These are phyloP conservation scores for Apodemia mormo DNA, from an alignment of 2,888 invertebrate species.

Conservation along the genomic window DNA sequence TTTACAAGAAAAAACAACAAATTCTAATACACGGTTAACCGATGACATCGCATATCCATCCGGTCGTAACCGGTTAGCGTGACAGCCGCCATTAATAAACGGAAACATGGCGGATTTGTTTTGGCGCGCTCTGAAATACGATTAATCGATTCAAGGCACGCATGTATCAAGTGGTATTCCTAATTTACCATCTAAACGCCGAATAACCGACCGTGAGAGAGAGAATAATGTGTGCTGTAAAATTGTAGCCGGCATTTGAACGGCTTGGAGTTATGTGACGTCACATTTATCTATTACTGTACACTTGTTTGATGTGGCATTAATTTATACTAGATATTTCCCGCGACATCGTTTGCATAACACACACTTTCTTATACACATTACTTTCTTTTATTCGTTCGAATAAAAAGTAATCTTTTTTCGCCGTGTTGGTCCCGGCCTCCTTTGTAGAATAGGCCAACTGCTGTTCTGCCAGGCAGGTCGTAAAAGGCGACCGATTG, in stretches of 20 bases:
- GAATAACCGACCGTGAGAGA: slow-evolving; percentile 18
- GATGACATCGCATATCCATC: slow-evolving; percentile 44
- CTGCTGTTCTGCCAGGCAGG: too few species aligned
- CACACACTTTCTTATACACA: too few species aligned
- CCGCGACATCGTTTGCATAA: too few species aligned
- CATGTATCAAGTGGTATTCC: slow-evolving; percentile 45
- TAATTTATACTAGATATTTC: too few species aligned
- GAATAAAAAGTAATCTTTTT: too few species aligned
- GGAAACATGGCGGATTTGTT: slow-evolving; percentile 69
- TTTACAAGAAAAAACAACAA: slow-evolving; percentile 5
- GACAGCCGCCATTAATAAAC: slow-evolving; percentile 56
- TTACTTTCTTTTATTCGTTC: too few species aligned
- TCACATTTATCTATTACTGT: slow-evolving; percentile 5
- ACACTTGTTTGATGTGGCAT: background rate
- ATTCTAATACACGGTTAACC: slow-evolving; percentile 24
- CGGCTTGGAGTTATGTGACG: slow-evolving; percentile 1
- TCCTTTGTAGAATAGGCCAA: too few species aligned
- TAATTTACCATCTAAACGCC: slow-evolving; percentile 28
- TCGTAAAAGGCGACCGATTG: too few species aligned
- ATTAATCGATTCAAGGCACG: slow-evolving; percentile 69
- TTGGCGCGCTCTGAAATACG: slow-evolving; percentile 67
- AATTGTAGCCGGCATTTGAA: slow-evolving; percentile 3
- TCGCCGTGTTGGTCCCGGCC: too few species aligned
- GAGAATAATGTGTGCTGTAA: slow-evolving; percentile 25
- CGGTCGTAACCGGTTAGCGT: slow-evolving; percentile 41